Evolutionary conservation across 2,113 vertebrate species (phyloP), one percentile per base, ranked within the genome.

Genomic region (Rhineura floridana): DNA sequence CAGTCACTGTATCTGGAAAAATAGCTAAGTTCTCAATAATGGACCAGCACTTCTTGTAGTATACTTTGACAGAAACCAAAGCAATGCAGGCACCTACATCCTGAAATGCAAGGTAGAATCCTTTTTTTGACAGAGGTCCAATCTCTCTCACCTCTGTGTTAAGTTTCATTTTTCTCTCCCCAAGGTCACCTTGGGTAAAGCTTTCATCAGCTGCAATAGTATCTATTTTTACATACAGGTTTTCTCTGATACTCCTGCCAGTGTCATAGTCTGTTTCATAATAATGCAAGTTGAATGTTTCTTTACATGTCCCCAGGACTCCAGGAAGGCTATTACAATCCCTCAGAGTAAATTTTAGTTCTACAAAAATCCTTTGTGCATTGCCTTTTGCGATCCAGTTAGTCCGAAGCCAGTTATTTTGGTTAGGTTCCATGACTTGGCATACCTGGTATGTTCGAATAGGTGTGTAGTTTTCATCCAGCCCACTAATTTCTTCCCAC

Each of bases 331-430:
- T 99, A 97, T 99, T 99, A 98, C 99, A 99, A 98, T 99, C 99
- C 98, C 99, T 99, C 97, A 99, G 96, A 93, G 99, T 99, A 97
- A 99, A 99, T 97, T 99, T 99, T 96, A 99, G 96, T 96, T 99
- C 99, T 96, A 99, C 98, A 98, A 99, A 99, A 98, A 99, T 99
- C 98, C 99, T 98, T 97, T 99, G 99, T 94, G 99, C 99, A 93
- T 98, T 97, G 91, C 98, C 98, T 97, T 99, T 99, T 90, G 98
- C 98, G 96, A 99, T 98, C 99, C 99, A 99, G 98, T 99, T 99
- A 99, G 99, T 99, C 98, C 99, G 98, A 95, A 99, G 98, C 99
- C 99, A 99, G 97, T 99, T 99, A 96, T 99, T 99, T 95, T 99
- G 99, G 96, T 99, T 99, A 96, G 99, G 98, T 95, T 99, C 99